These are phyloP conservation scores for Tenrec ecaudatus DNA, from an alignment of 2,113 vertebrate species.

Conservation along the genomic window DNA sequence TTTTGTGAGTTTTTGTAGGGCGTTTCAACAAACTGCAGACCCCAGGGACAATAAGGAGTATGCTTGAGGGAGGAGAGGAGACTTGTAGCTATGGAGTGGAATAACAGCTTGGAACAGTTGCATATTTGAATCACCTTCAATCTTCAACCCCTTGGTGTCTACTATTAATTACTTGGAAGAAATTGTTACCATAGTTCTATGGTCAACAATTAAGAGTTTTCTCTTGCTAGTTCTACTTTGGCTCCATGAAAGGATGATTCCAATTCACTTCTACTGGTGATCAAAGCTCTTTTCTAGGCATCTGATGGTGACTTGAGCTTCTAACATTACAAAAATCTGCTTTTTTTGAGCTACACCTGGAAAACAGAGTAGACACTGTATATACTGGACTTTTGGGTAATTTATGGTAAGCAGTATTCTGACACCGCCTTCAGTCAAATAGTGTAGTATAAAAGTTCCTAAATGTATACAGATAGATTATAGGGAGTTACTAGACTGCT, in stretches of 20 bases:
- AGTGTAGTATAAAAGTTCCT: neutral
- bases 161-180: too few relatives aligned
- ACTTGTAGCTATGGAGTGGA: too few relatives aligned
- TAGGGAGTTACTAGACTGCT: neutral
- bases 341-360: neutral
- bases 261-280: neutral
- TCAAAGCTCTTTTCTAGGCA: neutral
- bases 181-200: too few relatives aligned
- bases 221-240: neutral
- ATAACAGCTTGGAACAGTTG: too few relatives aligned
- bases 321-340: neutral
- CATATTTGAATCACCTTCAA: too few relatives aligned
- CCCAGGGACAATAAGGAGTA: too few relatives aligned
- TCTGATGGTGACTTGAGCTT: neutral
- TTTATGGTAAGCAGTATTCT: neutral
- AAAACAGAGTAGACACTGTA: neutral
- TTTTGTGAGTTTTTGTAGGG: too few relatives aligned
- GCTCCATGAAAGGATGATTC: neutral
- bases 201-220: neutral
- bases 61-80: too few relatives aligned
- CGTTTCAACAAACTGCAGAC: too few relatives aligned
- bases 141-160: too few relatives aligned
- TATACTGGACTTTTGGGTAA: neutral
- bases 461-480: neutral
- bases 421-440: neutral